Conservation (phyloP, 2,888 invertebrate genomes). For the Synergus japonicus region DNA sequence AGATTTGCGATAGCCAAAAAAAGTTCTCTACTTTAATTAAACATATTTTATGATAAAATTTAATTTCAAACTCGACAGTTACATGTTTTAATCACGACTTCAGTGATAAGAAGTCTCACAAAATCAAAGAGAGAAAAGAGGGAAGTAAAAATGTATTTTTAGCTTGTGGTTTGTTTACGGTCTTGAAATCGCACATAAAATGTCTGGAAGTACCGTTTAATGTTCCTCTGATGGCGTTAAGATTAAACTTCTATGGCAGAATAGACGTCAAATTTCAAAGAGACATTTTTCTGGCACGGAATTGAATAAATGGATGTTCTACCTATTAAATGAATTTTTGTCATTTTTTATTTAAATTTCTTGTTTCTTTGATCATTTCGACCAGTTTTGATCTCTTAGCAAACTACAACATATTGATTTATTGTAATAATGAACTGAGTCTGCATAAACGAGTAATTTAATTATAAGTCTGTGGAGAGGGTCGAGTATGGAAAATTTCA, state of each 20-base stretch:
- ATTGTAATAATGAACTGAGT: neutral
- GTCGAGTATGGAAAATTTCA: constrained; percentile 6
- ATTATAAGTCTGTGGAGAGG: neutral
- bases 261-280: neutral
- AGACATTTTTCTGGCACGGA: neutral
- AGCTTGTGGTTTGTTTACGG: neutral
- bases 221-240: neutral
- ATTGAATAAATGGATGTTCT: neutral
- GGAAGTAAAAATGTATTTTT: neutral
- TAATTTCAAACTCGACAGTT: neutral
- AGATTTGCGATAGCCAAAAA: neutral
- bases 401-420: neutral
- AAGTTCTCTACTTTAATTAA: neutral
- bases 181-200: constrained; percentile 10
- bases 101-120: neutral
- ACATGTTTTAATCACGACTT: neutral
- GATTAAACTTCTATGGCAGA: neutral
- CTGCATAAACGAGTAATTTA: constrained; percentile 8
- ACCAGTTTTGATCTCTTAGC: neutral
- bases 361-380: neutral
- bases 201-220: constrained; percentile 3
- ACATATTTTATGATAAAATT: neutral
- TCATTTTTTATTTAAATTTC: neutral
- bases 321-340: neutral
- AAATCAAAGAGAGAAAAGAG: neutral